Percentiles rank a stretch among this genome's conserved stretches.
Evolutionary conservation across 2,113 vertebrate species (phyloP).

Genomic region (Ginglymostoma cirratum): DNA sequence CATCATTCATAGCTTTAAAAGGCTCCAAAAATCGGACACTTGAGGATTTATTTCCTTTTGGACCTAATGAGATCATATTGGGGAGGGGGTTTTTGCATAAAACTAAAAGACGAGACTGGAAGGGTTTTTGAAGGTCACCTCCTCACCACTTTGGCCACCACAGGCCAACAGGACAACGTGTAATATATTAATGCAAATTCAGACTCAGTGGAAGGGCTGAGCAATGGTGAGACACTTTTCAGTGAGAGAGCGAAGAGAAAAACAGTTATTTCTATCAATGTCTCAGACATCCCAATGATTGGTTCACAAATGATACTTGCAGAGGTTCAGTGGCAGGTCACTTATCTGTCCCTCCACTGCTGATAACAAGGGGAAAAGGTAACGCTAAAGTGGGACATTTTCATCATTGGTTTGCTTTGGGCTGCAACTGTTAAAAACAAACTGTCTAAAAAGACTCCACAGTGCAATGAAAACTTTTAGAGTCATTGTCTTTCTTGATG

Average conservation of each 20-base stretch:
- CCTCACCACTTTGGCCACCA: not conserved
- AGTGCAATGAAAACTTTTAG: not conserved
- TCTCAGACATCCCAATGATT: not conserved
- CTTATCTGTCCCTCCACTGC: not conserved
- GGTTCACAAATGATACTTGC: not conserved
- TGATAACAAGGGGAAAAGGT: not conserved
- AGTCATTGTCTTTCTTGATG: not conserved
- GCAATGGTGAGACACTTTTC: not conserved
- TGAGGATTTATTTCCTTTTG: not conserved
- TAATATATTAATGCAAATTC: not conserved
- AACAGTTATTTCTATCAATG: too few species aligned
- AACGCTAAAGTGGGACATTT: not conserved
- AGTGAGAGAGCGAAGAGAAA: not conserved
- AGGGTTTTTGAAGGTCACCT: not conserved
- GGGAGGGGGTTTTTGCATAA: too few species aligned
- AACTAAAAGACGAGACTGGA: not conserved
- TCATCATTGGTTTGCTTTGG: not conserved
- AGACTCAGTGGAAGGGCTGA: not conserved
- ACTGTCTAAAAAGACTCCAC: not conserved
- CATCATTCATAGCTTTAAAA: not conserved
- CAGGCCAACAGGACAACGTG: not conserved
- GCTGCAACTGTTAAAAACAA: not conserved
- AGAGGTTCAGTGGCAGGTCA: not conserved
- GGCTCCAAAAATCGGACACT: not conserved
- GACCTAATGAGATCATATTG: not conserved